Evolutionary conservation across 1,140 invertebrate genomes (phyloP).

Genomic region (Sminthurinus signatus): DNA sequence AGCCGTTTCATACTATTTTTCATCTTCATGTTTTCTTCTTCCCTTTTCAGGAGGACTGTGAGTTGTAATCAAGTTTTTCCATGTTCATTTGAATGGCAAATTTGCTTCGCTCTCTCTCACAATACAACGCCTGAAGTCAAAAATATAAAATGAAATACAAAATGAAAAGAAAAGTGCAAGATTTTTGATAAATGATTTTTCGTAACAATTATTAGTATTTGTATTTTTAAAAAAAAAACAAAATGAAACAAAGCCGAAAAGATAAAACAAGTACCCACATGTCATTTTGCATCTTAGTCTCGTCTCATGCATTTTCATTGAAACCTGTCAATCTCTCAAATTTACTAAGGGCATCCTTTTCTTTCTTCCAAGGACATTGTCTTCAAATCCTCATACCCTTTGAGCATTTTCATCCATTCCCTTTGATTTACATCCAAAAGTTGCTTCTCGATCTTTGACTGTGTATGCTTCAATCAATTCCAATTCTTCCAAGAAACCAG

Average conservation of each 20-base stretch:
- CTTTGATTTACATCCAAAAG: slow-evolving; percentile 34
- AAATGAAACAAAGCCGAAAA: no score
- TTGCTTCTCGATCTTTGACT: slow-evolving; percentile 22
- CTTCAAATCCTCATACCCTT: slow-evolving; percentile 26
- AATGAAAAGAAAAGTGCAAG: no score
- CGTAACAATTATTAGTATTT: neutral
- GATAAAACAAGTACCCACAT: slow-evolving; percentile 18
- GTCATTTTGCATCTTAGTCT: slow-evolving; percentile 31
- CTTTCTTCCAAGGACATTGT: slow-evolving; percentile 18
- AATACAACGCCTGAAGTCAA: slow-evolving; percentile 14
- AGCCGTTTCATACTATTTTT: slow-evolving; percentile 36
- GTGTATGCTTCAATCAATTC: slow-evolving; percentile 36
- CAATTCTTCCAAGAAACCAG: slow-evolving; percentile 34
- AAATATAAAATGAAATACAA: no score
- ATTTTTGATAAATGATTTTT: no score
- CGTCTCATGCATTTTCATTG: slow-evolving; percentile 16
- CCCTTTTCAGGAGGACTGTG: slow-evolving; percentile 24
- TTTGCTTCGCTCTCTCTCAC: slow-evolving; percentile 35
- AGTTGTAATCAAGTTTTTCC: slow-evolving; percentile 40
- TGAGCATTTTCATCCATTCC: slow-evolving; percentile 31
- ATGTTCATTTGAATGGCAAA: slow-evolving; percentile 29
- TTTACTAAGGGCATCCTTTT: slow-evolving; percentile 18
- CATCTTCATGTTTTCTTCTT: slow-evolving; percentile 29
- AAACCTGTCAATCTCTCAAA: slow-evolving; percentile 28
- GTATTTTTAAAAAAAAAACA: neutral